These are phyloP conservation scores for Ctenodactylus gundi DNA, from an alignment of 2,113 vertebrate species.

Conservation along the genomic window DNA sequence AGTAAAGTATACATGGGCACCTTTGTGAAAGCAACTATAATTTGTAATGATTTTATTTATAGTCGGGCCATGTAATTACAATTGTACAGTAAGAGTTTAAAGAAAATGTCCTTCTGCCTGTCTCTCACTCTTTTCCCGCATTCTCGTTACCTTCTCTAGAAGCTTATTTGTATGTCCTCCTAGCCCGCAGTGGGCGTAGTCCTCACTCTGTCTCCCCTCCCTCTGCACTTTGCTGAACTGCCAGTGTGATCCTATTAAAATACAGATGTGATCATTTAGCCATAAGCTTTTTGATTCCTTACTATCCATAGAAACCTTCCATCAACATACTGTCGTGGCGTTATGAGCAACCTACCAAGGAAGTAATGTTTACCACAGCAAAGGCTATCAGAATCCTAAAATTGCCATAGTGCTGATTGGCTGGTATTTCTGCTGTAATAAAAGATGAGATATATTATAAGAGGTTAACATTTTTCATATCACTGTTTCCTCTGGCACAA, in stretches of 20 bases:
- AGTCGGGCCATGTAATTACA: background rate
- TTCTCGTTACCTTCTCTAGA: background rate
- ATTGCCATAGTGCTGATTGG: background rate
- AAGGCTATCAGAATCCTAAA: background rate
- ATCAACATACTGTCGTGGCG: background rate
- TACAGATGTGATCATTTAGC: background rate
- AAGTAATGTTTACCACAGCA: background rate
- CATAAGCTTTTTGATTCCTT: background rate
- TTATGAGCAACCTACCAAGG: background rate
- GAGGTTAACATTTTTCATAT: conserved; percentile 24
- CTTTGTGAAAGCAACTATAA: conserved; percentile 33
- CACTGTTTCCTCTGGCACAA: background rate
- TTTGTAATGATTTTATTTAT: conserved; percentile 48
- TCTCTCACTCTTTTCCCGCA: background rate
- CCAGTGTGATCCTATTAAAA: background rate
- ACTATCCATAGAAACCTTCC: background rate
- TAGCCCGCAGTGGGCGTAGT: background rate
- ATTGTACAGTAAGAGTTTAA: background rate
- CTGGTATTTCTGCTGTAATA: conserved; percentile 7
- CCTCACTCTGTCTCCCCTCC: background rate
- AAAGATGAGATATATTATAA: conserved; percentile 1
- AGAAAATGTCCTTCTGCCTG: background rate
- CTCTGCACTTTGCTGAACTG: background rate
- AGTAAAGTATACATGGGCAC: background rate
- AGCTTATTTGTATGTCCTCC: background rate